Evolutionary conservation across 2,888 invertebrate species (phyloP), one percentile per base, ranked within the genome.

Genomic region (Spialia ferax): DNA sequence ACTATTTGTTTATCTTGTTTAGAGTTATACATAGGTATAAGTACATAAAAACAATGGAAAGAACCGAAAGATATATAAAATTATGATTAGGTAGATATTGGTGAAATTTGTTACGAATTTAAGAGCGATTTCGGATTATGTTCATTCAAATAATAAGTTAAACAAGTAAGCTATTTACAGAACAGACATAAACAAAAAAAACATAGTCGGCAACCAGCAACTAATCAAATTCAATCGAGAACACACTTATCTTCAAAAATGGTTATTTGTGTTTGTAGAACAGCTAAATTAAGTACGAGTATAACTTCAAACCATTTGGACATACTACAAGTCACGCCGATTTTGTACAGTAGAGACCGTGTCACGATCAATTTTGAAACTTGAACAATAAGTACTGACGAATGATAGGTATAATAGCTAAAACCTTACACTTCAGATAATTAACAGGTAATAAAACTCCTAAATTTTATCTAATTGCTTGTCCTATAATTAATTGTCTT

Each of bases 361-460:
- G 57, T 59, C 32, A 65, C 29, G 50, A 61, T 55, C 38, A 29
- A 68, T 57, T 60, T 63, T 55, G 59, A 48, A 56, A 69, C 70
- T 71, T 71, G 61, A 32, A 61, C 61, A 48, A 61, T 57, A 22
- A 18, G 3, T 5, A 26, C 7, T 4, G 26, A 8, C 59, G 26
- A 45, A 55, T 32, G 22, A 42, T 15, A 42, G 13, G 1, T 42
- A 15, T 1, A 42, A 42, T n/a, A n/a, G 1, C 0, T 42, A 42
- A 6, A n/a, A n/a, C 11, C n/a, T 10, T 42, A 15, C 2, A 42
- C 42, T 7, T 42, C 15, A n/a, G 6, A n/a, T 15, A 15, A 42
- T 15, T 15, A 15, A 3, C n/a, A n/a, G n/a, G n/a, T n/a, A n/a
- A n/a, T n/a, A n/a, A n/a, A n/a, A n/a, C n/a, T n/a, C n/a, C n/a